Base-by-base conservation (phyloP, 2,888 invertebrate genomes). In the Noctua janthina region DNA sequence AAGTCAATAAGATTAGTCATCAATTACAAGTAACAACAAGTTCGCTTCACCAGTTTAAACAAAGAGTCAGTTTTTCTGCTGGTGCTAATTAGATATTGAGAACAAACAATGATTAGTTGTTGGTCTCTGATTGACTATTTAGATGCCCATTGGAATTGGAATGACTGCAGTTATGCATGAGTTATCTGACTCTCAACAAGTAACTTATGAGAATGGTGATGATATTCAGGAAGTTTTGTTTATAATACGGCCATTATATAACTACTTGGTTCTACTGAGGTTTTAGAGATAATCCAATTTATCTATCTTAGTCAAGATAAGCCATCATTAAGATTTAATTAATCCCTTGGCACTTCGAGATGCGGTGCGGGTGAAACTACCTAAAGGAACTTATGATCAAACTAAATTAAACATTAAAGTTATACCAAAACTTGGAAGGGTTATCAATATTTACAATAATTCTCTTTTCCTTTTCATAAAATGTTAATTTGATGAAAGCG, bases 11-110 rank as follows among this genome's bases (percentile, higher is more conserved):
- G 62, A 81, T 89, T 88, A 90, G 88, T 91, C 87, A 90, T 87
- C 83, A 90, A 87, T 89, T 85, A 86, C 80, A 80, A 88, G 85
- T 86, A 79, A 74, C 87, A 84, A 87, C 83, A 78, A 87, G 87
- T 85, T 85, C 70, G 79, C 82, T 87, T 77, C 81, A 83, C 82
- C 59, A 86, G 70, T 73, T 85, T 77, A 73, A 85, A 88, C 88
- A 89, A 91, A 90, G 90, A 83, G 74, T 59, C 69, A 84, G 84
- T 80, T 86, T 89, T 90, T 85, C 35, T 79, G 64, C 70, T n/a
- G 39, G n/a, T 76, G 59, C 23, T 76, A 72, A 35, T 75, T 81
- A 54, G 79, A 74, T 64, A 75, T 68, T 59, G 39, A 75, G 69
- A 75, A 68, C 59, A 72, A 81, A 76, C 70, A 77, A 77, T 79